Conservation (phyloP, 2,888 invertebrate species). For the Ochropacha duplaris region DNA sequence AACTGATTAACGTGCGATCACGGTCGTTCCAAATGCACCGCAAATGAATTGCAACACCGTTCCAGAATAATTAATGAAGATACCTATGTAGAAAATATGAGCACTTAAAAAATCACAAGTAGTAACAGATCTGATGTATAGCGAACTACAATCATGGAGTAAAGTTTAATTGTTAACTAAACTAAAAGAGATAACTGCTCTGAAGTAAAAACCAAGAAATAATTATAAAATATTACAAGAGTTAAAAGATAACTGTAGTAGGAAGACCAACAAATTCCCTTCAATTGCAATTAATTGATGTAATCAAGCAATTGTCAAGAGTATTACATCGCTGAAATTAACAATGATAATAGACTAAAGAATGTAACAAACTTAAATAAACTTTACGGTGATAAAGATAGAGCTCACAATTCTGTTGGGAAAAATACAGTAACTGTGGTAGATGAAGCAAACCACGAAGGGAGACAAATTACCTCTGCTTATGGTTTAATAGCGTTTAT, state of each 20-base stretch:
- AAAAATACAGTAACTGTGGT: conserved; percentile 30
- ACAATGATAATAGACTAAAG: conserved; percentile 57
- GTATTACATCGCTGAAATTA: conserved; percentile 74
- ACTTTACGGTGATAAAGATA: conserved; percentile 33
- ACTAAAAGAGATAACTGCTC: too few species aligned
- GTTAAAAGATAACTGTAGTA: conserved; percentile 43
- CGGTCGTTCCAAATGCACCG: conserved; percentile 3
- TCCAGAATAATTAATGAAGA: neutral
- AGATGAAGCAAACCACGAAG: conserved; percentile 56
- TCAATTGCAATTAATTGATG: conserved; percentile 80
- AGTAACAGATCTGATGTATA: neutral
- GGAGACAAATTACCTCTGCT: conserved; percentile 58
- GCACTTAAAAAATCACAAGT: neutral
- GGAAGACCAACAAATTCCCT: conserved; percentile 72
- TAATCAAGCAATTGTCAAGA: conserved; percentile 76
- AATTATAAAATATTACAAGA: conserved; percentile 18
- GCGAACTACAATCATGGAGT: neutral
- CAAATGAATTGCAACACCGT: conserved; percentile 1
- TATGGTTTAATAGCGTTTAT: conserved; percentile 57
- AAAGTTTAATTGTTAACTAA: too few species aligned
- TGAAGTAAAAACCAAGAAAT: neutral
- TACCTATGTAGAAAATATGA: neutral
- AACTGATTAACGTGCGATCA: conserved; percentile 33
- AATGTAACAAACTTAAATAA: conserved; percentile 22
- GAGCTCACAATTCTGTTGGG: conserved; percentile 31